These are phyloP conservation scores for Neostethus bicornis DNA, from an alignment of 2,797 vertebrate genomes.

Conservation along the genomic window DNA sequence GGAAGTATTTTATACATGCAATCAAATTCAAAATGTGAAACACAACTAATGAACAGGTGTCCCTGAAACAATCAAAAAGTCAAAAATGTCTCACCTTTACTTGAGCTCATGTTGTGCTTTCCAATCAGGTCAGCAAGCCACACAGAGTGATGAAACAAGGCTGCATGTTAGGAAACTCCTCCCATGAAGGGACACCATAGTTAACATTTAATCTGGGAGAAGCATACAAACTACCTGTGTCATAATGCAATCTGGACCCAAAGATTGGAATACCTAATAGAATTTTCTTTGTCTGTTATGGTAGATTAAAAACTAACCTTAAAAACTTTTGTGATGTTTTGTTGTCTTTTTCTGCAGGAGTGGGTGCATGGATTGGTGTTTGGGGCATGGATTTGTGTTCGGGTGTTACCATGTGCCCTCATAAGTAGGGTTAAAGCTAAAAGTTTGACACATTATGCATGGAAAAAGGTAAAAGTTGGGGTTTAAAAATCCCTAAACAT, in stretches of 20 bases:
- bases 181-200: conserved; percentile 26
- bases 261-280: neutral
- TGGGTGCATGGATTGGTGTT: too few relatives aligned
- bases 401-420: neutral
- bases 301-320: neutral
- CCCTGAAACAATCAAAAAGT: neutral
- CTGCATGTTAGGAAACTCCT: conserved; percentile 37
- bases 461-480: neutral
- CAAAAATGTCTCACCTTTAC: conserved; percentile 51
- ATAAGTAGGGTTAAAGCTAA: conserved; percentile 22
- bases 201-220: conserved; percentile 63
- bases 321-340: neutral
- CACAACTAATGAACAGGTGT: too few relatives aligned
- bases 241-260: conserved; percentile 7
- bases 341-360: neutral
- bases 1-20: neutral
- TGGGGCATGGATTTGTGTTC: neutral
- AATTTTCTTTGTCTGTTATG: neutral
- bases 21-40: neutral
- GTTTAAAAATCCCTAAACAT: neutral
- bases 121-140: conserved; percentile 26
- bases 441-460: conserved; percentile 9
- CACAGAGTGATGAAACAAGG: conserved; percentile 3
- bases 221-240: conserved; percentile 9
- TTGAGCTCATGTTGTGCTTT: conserved; percentile 54